Percentiles rank a stretch among this genome's conserved stretches.
Evolutionary conservation across 1,140 invertebrate species (phyloP).

Genomic region (Pogonus chalceus): DNA sequence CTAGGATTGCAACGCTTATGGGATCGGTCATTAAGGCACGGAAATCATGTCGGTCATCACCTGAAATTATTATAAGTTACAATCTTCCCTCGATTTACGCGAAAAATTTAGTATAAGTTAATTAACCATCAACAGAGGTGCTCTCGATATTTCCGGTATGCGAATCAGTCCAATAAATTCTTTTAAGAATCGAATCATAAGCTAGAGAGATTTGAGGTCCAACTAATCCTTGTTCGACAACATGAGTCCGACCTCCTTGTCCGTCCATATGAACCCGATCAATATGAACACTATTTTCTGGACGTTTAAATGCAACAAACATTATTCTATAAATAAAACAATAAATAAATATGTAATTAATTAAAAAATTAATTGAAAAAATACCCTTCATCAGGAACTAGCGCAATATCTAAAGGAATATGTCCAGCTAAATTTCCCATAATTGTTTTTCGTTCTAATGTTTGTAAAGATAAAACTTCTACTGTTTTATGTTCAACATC

Average conservation of each 20-base stretch:
- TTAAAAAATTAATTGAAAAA: constrained; percentile 12
- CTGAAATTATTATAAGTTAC: too few species aligned
- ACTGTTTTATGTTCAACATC: constrained; percentile 45
- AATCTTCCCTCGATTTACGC: too few species aligned
- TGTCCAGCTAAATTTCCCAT: constrained; percentile 42
- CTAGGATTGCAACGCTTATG: constrained; percentile 42
- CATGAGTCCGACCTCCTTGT: constrained; percentile 32
- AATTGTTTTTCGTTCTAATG: constrained; percentile 42
- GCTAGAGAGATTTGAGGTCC: constrained; percentile 42
- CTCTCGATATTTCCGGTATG: constrained; percentile 43
- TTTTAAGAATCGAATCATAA: constrained; percentile 40
- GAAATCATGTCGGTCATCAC: constrained; percentile 35
- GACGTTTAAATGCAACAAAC: constrained; percentile 47
- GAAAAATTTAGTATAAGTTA: neutral
- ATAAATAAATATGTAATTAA: neutral
- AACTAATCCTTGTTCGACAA: constrained; percentile 37
- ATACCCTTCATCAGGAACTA: constrained; percentile 55
- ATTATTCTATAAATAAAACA: constrained; percentile 41
- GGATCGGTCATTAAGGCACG: constrained; percentile 35
- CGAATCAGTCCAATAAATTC: constrained; percentile 47
- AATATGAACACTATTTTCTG: constrained; percentile 39
- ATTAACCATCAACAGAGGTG: constrained; percentile 41
- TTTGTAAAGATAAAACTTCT: constrained; percentile 47
- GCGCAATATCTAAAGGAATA: constrained; percentile 46
- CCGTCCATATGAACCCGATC: constrained; percentile 50